A percentile compares a stretch with the other conserved stretches of the same genome.
Conservation (phyloP, 2,888 invertebrate genomes). For the Watsonalla cultraria region DNA sequence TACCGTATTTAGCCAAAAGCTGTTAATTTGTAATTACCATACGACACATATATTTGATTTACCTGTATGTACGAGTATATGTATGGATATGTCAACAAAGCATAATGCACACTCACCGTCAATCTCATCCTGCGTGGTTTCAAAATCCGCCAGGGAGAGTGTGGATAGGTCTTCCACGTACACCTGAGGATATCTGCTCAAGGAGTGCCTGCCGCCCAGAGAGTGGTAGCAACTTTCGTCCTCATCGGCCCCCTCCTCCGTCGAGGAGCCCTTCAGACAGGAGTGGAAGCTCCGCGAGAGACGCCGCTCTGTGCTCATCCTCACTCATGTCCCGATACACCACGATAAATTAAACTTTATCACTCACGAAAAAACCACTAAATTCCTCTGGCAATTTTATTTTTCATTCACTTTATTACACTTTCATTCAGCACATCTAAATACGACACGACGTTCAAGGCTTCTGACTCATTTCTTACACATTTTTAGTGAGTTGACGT, state of each 20-base stretch:
- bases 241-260: slow-evolving; percentile 72
- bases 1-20: no score
- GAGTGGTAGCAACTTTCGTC: slow-evolving; percentile 73
- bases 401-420: slow-evolving; percentile 2
- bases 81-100: neutral
- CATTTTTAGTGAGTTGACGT: slow-evolving; percentile 20
- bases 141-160: slow-evolving; percentile 67
- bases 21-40: no score
- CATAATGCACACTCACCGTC: slow-evolving; percentile 53
- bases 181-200: slow-evolving; percentile 62
- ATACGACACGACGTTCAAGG: neutral
- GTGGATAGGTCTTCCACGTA: slow-evolving; percentile 70
- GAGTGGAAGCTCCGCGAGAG: slow-evolving; percentile 84
- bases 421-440: slow-evolving; percentile 1
- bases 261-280: slow-evolving; percentile 80
- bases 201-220: slow-evolving; percentile 64
- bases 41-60: no score
- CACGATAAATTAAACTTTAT: slow-evolving; percentile 29
- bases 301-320: slow-evolving; percentile 77
- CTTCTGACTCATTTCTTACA: slow-evolving; percentile 10
- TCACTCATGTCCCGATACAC: slow-evolving; percentile 61
- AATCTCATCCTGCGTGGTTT: slow-evolving; percentile 59
- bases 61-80: no score
- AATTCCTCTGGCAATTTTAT: slow-evolving; percentile 2
- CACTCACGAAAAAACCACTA: slow-evolving; percentile 22